Conservation (phyloP, 2,888 invertebrate species). For the Leptopilina syphax region DNA sequence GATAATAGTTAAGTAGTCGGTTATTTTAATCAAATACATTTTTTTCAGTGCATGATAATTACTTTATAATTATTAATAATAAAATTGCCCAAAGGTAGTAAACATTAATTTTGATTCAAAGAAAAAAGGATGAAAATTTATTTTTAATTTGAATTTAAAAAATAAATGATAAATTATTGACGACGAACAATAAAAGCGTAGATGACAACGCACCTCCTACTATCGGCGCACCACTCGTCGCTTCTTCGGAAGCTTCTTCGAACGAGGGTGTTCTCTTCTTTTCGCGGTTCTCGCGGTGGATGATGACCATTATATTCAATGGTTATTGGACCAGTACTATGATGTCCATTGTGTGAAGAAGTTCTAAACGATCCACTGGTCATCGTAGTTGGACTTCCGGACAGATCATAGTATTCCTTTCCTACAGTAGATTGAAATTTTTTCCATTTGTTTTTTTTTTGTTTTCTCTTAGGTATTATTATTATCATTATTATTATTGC, state of each 20-base stretch:
- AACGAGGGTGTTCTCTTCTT: slow-evolving; percentile 72
- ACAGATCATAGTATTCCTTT: slow-evolving; percentile 72
- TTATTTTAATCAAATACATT: too few relatives aligned
- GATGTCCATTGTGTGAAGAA: slow-evolving; percentile 70
- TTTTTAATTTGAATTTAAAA: too few relatives aligned
- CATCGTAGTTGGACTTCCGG: slow-evolving; percentile 68
- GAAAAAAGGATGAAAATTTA: too few relatives aligned
- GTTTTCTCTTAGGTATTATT: not conserved
- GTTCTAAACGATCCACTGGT: slow-evolving; percentile 67
- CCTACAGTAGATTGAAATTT: slow-evolving; percentile 73
- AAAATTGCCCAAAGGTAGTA: too few relatives aligned
- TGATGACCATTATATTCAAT: slow-evolving; percentile 73
- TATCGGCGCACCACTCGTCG: slow-evolving; percentile 74
- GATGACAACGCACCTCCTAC: slow-evolving; percentile 73
- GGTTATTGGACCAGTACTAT: slow-evolving; percentile 66
- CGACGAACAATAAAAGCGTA: slow-evolving; percentile 11
- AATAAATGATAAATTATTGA: not conserved
- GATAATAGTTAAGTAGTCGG: too few relatives aligned
- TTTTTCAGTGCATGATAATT: too few relatives aligned
- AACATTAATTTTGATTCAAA: too few relatives aligned
- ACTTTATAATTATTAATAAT: too few relatives aligned
- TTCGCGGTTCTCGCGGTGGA: slow-evolving; percentile 73
- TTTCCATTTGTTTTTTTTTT: too few relatives aligned
- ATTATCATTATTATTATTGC: too few relatives aligned
- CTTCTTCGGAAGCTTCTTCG: slow-evolving; percentile 74